These are phyloP conservation scores for Malurus splendens DNA, from an alignment of 2,797 vertebrate genomes.

Conservation along the genomic window DNA sequence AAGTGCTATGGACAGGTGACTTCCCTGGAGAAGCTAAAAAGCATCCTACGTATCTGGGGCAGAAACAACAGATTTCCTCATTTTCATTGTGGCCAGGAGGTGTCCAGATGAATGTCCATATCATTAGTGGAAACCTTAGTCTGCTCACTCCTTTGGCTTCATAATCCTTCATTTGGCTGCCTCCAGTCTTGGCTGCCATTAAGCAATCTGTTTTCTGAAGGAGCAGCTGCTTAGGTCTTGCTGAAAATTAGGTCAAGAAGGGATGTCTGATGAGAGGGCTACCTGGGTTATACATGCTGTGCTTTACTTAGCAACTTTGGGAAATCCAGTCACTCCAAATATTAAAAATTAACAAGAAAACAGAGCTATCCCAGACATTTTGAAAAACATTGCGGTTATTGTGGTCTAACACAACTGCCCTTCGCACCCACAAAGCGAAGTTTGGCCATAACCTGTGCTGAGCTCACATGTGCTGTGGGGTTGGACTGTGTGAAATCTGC, in stretches of 20 bases:
- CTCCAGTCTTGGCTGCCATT: conserved; percentile 8
- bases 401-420: not conserved
- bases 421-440: rapidly evolving
- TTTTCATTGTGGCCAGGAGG: not conserved
- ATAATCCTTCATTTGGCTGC: not conserved
- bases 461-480: not conserved
- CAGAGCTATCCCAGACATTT: not conserved
- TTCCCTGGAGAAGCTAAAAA: not conserved
- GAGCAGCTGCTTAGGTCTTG: conserved; percentile 9
- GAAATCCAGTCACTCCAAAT: not conserved
- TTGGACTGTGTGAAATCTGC: not conserved
- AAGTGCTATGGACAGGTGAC: not conserved
- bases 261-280: not conserved
- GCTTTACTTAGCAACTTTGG: not conserved
- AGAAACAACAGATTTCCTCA: not conserved
- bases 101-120: not conserved
- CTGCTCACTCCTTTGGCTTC: not conserved
- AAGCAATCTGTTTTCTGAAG: conserved; percentile 24
- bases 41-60: not conserved
- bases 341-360: not conserved
- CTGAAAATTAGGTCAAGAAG: conserved; percentile 36
- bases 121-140: not conserved
- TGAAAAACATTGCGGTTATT: not conserved
- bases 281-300: not conserved
- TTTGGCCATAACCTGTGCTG: not conserved